Percentiles rank a stretch among this genome's conserved stretches.
Conservation (phyloP, 2,888 invertebrate genomes). For the Oegoconia quadripuncta region DNA sequence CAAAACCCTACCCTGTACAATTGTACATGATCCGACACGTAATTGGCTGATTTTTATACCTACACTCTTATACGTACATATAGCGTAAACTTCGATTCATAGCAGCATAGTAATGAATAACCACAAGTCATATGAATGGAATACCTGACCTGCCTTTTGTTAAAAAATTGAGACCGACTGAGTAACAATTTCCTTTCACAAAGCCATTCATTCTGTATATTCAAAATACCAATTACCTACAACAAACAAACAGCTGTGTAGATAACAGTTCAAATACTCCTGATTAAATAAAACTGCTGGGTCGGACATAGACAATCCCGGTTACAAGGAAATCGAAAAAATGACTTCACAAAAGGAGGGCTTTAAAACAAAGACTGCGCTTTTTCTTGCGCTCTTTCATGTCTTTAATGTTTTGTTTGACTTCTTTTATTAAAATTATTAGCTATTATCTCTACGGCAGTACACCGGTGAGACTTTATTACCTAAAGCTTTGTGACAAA, state of each 20-base stretch:
- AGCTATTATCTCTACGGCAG: conserved; percentile 1
- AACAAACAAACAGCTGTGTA: background rate
- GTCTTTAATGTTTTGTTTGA: conserved; percentile 5
- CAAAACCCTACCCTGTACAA: too few relatives aligned
- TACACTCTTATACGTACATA: too few relatives aligned
- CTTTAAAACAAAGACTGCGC: conserved; percentile 26
- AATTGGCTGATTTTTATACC: too few relatives aligned
- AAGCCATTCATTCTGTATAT: too few relatives aligned
- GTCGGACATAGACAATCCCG: conserved; percentile 23
- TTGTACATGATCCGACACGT: too few relatives aligned
- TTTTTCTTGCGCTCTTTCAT: conserved; percentile 17
- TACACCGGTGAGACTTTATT: background rate
- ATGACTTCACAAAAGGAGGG: conserved; percentile 27
- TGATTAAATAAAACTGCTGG: conserved; percentile 4
- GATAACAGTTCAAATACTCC: background rate
- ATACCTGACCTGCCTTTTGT: too few relatives aligned
- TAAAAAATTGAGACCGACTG: too few relatives aligned
- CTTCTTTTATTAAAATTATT: conserved; percentile 3
- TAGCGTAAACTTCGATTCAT: too few relatives aligned
- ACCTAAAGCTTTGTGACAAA: background rate
- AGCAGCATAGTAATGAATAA: too few relatives aligned
- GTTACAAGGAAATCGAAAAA: conserved; percentile 22
- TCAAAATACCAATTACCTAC: too few relatives aligned
- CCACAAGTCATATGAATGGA: too few relatives aligned
- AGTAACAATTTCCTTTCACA: too few relatives aligned